Evolutionary conservation across 2,888 invertebrate species (phyloP), one percentile per base, ranked within the genome.

Genomic region (Spialia ferax): DNA sequence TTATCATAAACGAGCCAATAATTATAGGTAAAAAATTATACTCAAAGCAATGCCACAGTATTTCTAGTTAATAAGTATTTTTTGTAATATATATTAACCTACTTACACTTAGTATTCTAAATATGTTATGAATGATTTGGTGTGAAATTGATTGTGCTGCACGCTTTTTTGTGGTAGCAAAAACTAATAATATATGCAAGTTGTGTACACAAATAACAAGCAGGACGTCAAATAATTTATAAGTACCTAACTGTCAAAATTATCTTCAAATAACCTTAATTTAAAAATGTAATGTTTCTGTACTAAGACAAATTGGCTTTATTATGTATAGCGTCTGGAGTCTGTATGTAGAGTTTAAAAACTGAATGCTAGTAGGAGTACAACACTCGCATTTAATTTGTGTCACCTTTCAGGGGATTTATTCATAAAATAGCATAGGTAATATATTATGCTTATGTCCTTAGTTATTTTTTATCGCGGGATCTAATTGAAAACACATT

Each of bases 61-160:
- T n/a, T n/a, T n/a, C n/a, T n/a, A n/a, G n/a, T n/a, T n/a, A n/a
- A 2, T 38, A 13, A 35, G 11, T 45, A 45, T 56, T 22, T 38
- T 52, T 35, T 35, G 38, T 32, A 23, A 54, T 55, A 18, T 55
- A 32, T 32, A n/a, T n/a, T n/a, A n/a, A n/a, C n/a, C n/a, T n/a
- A n/a, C n/a, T 2, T 32, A 32, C 13, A n/a, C 26, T 1, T 42
- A 42, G 15, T 42, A 15, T 42, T 42, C 11, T n/a, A n/a, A n/a
- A n/a, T n/a, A n/a, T 15, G 42, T 42, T 13, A 15, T 42, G 42
- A 42, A 42, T 15, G n/a, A 38, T 2, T 38, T 38, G 15, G 45
- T 45, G 45, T 8, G 15, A 10, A 45, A 10, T 10, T 15, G 8
- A 20, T 48, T 18, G 48, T 48, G 18, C 20, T 20, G 20, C 20